These are phyloP conservation scores for Nowickia ferox DNA, from an alignment of 2,888 invertebrate species.

Conservation along the genomic window DNA sequence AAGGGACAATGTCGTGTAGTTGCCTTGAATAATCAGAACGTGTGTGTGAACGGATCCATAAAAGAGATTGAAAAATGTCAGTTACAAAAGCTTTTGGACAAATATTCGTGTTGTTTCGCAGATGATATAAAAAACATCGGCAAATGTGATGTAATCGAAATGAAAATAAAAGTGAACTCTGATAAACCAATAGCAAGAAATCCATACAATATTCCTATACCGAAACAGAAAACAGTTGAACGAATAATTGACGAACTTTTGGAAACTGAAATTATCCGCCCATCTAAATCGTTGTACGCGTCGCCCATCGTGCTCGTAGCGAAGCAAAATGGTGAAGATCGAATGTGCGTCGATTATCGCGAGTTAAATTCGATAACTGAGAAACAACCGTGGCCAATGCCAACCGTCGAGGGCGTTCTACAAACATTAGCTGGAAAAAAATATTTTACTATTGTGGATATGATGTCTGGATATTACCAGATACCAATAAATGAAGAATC, in stretches of 20 bases:
- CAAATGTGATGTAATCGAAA: constrained; percentile 51
- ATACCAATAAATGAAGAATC: too few relatives aligned
- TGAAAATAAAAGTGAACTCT: constrained; percentile 50
- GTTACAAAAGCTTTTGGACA: constrained; percentile 1
- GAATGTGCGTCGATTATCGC: constrained; percentile 44
- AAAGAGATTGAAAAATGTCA: constrained; percentile 6
- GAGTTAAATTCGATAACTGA: constrained; percentile 69
- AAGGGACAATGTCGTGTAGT: too few relatives aligned
- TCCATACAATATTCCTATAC: constrained; percentile 58
- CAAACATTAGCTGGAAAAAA: constrained; percentile 76
- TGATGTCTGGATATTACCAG: too few relatives aligned
- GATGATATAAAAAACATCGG: constrained; percentile 54
- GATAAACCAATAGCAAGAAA: constrained; percentile 46
- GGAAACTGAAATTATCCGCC: not conserved
- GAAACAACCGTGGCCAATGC: constrained; percentile 67
- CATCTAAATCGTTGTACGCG: not conserved
- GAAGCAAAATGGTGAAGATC: not conserved
- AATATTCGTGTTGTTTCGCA: constrained; percentile 56
- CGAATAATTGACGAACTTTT: constrained; percentile 38
- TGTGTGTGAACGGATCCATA: not conserved
- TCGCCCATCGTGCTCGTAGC: not conserved
- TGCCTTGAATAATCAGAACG: not conserved
- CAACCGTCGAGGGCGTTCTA: constrained; percentile 68
- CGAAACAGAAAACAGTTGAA: constrained; percentile 55
- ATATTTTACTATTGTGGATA: constrained; percentile 45